These are phyloP conservation scores for Hermodice carunculata DNA, from an alignment of 2,888 invertebrate species.

Conservation along the genomic window DNA sequence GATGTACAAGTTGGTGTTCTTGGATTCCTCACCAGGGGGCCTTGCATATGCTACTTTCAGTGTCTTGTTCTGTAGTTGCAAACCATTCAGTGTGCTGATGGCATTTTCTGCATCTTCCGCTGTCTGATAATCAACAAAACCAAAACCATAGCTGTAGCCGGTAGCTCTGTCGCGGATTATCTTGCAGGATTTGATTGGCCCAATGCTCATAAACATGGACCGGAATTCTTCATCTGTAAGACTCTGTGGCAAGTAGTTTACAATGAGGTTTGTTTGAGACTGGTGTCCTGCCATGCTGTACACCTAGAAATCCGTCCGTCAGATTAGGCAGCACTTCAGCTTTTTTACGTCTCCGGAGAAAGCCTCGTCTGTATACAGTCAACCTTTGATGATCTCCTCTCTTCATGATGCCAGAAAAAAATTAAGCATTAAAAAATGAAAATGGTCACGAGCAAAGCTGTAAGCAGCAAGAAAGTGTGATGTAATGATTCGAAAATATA, in stretches of 20 bases:
- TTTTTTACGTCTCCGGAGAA: too few relatives aligned
- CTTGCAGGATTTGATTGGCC: slow-evolving; percentile 89
- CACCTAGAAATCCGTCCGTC: too few relatives aligned
- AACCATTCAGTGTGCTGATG: slow-evolving; percentile 88
- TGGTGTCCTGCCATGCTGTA: too few relatives aligned
- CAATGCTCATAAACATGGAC: slow-evolving; percentile 89
- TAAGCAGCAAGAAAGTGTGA: too few relatives aligned
- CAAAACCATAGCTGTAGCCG: slow-evolving; percentile 96
- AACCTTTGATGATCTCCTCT: too few relatives aligned
- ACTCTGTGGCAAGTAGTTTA: slow-evolving; percentile 95
- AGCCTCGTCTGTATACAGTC: too few relatives aligned
- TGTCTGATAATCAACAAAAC: slow-evolving; percentile 91
- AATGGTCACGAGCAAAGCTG: too few relatives aligned
- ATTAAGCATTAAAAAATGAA: too few relatives aligned
- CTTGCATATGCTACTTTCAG: slow-evolving; percentile 95
- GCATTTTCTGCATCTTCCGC: slow-evolving; percentile 89
- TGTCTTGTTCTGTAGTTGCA: slow-evolving; percentile 89
- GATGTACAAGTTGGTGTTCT: slow-evolving; percentile 94
- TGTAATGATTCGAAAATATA: too few relatives aligned
- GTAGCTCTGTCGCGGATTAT: slow-evolving; percentile 78
- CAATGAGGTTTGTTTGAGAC: slow-evolving; percentile 85
- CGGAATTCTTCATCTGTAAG: slow-evolving; percentile 92
- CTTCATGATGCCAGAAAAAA: too few relatives aligned
- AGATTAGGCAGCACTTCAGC: too few relatives aligned
- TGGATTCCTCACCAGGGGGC: slow-evolving; percentile 90